These are phyloP conservation scores for Stomorhina lunata DNA, from an alignment of 2,888 invertebrate species.

Conservation along the genomic window DNA sequence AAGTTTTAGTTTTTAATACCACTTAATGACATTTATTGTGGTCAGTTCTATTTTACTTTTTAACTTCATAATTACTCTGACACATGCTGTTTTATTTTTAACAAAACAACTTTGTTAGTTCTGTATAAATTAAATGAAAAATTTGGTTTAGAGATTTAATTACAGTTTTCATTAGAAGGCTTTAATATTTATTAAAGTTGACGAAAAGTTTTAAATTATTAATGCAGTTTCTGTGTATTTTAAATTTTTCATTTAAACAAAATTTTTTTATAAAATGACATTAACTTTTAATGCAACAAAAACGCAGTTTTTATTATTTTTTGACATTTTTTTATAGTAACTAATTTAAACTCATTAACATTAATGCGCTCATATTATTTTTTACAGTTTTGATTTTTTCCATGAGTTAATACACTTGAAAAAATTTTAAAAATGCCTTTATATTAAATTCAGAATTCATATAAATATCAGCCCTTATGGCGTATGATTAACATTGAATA, in stretches of 20 bases:
- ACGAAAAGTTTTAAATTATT: not conserved
- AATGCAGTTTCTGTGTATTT: not conserved
- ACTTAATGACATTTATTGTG: slow-evolving; percentile 26
- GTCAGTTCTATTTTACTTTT: slow-evolving; percentile 7
- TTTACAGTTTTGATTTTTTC: too few relatives aligned
- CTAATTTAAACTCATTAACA: slow-evolving; percentile 48
- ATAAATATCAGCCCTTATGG: too few relatives aligned
- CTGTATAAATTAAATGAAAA: not conserved
- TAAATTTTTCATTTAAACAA: slow-evolving; percentile 1
- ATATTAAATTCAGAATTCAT: too few relatives aligned
- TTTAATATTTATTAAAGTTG: not conserved
- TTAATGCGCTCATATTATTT: slow-evolving; percentile 24
- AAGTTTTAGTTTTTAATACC: not conserved
- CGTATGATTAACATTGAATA: too few relatives aligned
- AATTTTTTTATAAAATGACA: slow-evolving; percentile 24
- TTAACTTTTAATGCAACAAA: slow-evolving; percentile 34
- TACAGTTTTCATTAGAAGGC: not conserved
- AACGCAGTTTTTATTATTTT: not conserved
- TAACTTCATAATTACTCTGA: slow-evolving; percentile 11
- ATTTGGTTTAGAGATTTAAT: not conserved
- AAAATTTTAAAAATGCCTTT: too few relatives aligned
- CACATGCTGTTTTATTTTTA: not conserved
- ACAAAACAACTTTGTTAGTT: not conserved
- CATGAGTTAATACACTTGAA: not conserved
- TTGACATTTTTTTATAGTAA: not conserved